phyloP scores from a whole-genome alignment of 2,797 vertebrate species.

The Anabacerthia variegaticeps region DNA sequence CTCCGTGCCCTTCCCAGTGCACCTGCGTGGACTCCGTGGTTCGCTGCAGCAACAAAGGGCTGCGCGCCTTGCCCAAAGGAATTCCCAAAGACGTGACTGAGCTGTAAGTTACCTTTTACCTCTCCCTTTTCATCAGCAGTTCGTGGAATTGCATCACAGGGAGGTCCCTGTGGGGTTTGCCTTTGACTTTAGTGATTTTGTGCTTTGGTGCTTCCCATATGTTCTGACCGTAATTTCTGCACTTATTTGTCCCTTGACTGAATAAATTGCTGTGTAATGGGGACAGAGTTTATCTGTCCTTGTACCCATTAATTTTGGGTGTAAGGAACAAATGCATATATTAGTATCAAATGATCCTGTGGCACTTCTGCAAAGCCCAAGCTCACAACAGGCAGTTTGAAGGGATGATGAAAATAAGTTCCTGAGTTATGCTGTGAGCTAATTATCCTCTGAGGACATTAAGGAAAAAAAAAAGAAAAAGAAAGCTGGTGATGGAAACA shows the following conservation, averaged over 20 bases:
- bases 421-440: neutral
- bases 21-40: constrained; percentile 92
- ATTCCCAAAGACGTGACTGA: constrained; percentile 96
- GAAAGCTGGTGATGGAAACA: neutral
- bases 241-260: neutral
- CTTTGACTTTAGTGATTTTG: neutral
- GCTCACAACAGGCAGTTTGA: neutral
- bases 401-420: constrained; percentile 8
- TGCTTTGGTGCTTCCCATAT: neutral
- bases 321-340: neutral
- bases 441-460: constrained; percentile 19
- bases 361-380: neutral
- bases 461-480: neutral
- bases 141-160: neutral
- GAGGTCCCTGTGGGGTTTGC: neutral
- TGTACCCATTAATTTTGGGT: neutral
- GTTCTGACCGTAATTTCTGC: neutral
- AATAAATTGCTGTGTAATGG: neutral
- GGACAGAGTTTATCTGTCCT: neutral
- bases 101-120: constrained; percentile 86
- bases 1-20: constrained; percentile 92
- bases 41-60: constrained; percentile 93
- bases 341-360: neutral
- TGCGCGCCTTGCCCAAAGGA: constrained; percentile 88
- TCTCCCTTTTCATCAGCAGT: neutral